Conservation (phyloP, 1,140 invertebrate species). For the Popillia japonica region DNA sequence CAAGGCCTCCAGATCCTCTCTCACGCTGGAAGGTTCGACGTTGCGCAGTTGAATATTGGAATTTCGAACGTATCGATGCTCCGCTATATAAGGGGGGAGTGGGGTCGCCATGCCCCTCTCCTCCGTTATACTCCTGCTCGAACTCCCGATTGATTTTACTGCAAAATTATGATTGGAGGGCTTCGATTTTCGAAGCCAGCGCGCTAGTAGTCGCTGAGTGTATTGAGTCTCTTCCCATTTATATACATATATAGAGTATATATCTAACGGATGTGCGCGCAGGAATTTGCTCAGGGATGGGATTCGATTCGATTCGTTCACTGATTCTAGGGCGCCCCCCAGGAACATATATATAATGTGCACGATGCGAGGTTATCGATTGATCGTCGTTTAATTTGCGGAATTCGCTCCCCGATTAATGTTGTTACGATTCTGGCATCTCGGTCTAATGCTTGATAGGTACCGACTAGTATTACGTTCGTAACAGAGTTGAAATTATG, state of each 20-base stretch:
- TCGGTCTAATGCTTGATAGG: too few species aligned
- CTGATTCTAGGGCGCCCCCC: neutral
- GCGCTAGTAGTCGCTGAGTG: neutral
- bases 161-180: constrained; percentile 30
- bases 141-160: constrained; percentile 13
- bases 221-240: neutral
- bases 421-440: too few species aligned
- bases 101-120: neutral
- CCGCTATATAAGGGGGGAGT: neutral
- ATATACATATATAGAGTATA: constrained; percentile 3
- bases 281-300: constrained; percentile 20
- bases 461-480: too few species aligned
- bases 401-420: neutral
- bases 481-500: too few species aligned
- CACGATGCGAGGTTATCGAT: neutral
- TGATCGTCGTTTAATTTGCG: constrained; percentile 11
- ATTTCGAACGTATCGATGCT: constrained; percentile 29
- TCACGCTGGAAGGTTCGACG: neutral
- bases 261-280: constrained; percentile 30
- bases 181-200: constrained; percentile 24
- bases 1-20: neutral
- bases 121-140: neutral
- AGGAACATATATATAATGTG: neutral
- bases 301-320: constrained; percentile 22
- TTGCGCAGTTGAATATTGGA: constrained; percentile 28